Base-by-base conservation (phyloP, 2,797 vertebrate species). In the Gambelia wislizenii region DNA sequence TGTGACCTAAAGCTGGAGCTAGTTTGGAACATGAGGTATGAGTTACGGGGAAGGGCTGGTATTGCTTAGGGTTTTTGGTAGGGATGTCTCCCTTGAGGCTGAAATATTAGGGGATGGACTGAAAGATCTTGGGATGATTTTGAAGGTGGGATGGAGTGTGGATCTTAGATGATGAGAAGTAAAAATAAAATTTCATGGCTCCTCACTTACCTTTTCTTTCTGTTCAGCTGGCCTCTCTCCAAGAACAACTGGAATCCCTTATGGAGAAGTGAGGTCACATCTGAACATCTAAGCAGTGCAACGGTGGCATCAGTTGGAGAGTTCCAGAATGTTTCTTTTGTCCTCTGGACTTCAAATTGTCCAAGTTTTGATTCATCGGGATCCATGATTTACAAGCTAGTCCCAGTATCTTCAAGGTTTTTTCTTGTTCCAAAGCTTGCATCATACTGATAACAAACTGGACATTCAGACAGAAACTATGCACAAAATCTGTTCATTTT, bases 191-290 rank as follows among this genome's bases (percentile, higher is more conserved):
- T 84, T 25, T 18, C 13, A n/a, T 27, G 16, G 39, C 36, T 91
- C 18, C 0, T 30, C 27, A 9, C 54, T 42, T 2, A 9, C 59
- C 49, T 75, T 39, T 1, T 49, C 85, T 56, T 12, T 89, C 20
- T 91, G 67, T 56, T 27, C 89, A 97, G 96, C 96, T 98, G 92
- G 96, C 93, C 0, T 97, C 97, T 84, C 95, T 97, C 87, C 97
- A 97, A 79, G 97, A 97, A 87, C 97, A 98, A 91, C 91, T 97
- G 42, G 97, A 97, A 42, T 96, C 96, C 86, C 96, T 98, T 79
- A 95, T 97, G 90, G 97, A 97, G 93, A 98, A 98, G 92, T 97
- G 91, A 98, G 83, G 79, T 85, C 44, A 2, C 0, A 18, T 16
- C 59, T 20, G 4, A 75, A 33, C 2, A 1, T 36, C 22, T 0